These are phyloP conservation scores for Thaumetopoea pityocampa DNA, from an alignment of 1,140 invertebrate species.

Conservation along the genomic window DNA sequence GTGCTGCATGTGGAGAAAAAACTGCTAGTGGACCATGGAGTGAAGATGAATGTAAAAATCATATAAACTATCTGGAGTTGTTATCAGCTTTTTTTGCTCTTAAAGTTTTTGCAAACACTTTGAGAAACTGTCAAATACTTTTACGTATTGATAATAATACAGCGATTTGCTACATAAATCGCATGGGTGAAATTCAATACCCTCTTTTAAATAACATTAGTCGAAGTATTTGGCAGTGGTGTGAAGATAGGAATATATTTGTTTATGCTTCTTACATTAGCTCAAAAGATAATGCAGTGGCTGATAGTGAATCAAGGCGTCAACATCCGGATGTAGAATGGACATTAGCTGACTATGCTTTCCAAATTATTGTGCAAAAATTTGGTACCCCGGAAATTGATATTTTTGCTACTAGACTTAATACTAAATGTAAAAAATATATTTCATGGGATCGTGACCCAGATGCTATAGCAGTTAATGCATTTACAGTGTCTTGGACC, in stretches of 20 bases:
- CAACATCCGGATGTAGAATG: background rate
- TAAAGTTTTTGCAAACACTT: constrained; percentile 10
- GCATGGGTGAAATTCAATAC: constrained; percentile 6
- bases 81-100: constrained; percentile 5
- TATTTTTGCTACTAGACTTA: background rate
- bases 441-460: constrained; percentile 8
- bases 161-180: constrained; percentile 11
- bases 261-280: constrained; percentile 11
- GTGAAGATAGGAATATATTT: constrained; percentile 9
- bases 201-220: constrained; percentile 3
- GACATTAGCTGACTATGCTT: background rate
- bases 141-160: constrained; percentile 11
- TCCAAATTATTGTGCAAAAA: background rate
- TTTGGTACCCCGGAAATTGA: background rate
- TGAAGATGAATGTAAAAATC: background rate
- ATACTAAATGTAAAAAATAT: constrained; percentile 12
- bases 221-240: constrained; percentile 11
- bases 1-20: background rate
- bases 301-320: constrained; percentile 10
- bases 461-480: constrained; percentile 7
- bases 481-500: constrained; percentile 9
- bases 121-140: constrained; percentile 3
- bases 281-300: constrained; percentile 7
- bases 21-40: constrained; percentile 1
- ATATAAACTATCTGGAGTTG: constrained; percentile 7